Conservation (phyloP, 2,888 invertebrate genomes). For the Synanthedon tipuliformis region DNA sequence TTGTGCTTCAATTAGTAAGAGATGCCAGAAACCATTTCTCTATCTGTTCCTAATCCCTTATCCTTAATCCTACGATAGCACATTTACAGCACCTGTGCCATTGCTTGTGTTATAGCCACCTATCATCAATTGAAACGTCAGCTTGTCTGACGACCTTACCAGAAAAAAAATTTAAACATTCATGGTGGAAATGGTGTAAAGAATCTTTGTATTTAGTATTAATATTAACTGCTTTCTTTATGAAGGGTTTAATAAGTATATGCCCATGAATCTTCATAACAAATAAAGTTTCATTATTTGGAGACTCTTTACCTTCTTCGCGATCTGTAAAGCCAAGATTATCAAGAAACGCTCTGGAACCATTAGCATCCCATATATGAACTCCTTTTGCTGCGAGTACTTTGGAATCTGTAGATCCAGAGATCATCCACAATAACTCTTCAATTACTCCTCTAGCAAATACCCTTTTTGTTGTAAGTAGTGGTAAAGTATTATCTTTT, state of each 20-base stretch:
- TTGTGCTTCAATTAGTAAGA: too few species aligned
- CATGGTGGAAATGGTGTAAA: too few species aligned
- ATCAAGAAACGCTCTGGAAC: constrained; percentile 89
- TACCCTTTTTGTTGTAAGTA: constrained; percentile 94
- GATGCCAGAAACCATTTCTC: too few species aligned
- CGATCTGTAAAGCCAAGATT: constrained; percentile 84
- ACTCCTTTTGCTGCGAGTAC: constrained; percentile 82
- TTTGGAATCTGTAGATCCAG: constrained; percentile 90
- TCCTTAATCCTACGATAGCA: too few species aligned
- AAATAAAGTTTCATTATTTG: too few species aligned
- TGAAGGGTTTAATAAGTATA: not conserved
- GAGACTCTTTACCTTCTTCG: constrained; percentile 75
- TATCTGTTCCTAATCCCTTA: too few species aligned
- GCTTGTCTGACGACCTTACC: too few species aligned
- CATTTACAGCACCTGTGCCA: too few species aligned
- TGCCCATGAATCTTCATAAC: not conserved
- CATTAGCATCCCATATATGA: constrained; percentile 97
- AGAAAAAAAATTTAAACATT: too few species aligned
- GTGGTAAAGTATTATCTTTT: constrained; percentile 78
- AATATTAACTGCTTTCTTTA: not conserved
- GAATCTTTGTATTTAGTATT: too few species aligned
- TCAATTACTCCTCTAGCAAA: constrained; percentile 92
- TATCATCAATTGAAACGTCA: too few species aligned
- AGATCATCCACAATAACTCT: constrained; percentile 95
- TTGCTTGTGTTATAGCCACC: too few species aligned